Base-by-base conservation (phyloP, 2,113 vertebrate genomes). In the Gobius niger region DNA sequence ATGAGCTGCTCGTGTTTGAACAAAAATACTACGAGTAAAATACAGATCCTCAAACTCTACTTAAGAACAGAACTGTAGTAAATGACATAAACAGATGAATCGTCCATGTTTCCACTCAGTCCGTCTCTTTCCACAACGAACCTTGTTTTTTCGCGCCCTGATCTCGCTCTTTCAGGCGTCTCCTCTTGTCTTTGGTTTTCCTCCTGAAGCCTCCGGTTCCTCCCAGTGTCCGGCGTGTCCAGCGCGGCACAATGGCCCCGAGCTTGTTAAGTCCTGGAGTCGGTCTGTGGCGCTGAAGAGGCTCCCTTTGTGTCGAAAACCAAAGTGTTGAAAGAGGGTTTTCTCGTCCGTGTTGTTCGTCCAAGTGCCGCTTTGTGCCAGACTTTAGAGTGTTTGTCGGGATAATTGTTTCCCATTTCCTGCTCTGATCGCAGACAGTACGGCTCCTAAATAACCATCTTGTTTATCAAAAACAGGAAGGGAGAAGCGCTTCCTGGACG, bases 181-280 rank as follows among this genome's bases (percentile, higher is more conserved):
- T 5, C 47, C 12, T 14, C 4, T n/a, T n/a, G n/a, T n/a, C n/a
- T 57, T 68, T 56, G 54, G 69, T 73, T 47, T 59, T 65, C 60
- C n/a, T n/a, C n/a, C n/a, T n/a, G n/a, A n/a, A n/a, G n/a, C n/a
- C 14, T 46, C 24, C 24, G 5, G 24, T 46, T 16, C 42, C 52
- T 57, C n/a, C 83, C 44, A 84, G 74, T 88, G 70, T 82, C 84
- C 78, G 90, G 82, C 90, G 91, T 88, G 92, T 87, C 87, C 86
- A 79, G 73, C 80, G 70, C 82, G 41, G 77, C 85, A 93, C 92
- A 92, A 92, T 70, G 61, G 82, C 63, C 47, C 70, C 72, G 24
- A 3, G 73, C 78, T 85, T 82, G 81, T 87, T 84, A 79, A 82
- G 61, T 66, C 77, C 12, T 49, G 72, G 62, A 59, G 5, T 54